Base-by-base conservation (phyloP, 2,888 invertebrate species). In the Spialia ferax region DNA sequence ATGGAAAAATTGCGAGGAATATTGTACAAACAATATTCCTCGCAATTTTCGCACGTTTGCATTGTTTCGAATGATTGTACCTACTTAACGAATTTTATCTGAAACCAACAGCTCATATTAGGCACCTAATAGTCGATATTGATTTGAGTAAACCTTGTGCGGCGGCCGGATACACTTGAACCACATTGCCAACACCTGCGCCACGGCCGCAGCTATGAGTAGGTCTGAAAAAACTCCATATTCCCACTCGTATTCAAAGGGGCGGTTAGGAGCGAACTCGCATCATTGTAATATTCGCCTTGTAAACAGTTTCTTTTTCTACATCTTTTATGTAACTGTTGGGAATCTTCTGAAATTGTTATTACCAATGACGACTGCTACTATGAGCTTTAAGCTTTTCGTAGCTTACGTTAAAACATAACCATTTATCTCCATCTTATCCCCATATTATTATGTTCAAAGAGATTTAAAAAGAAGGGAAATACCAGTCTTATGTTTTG, bases 131-230 rank as follows among this genome's bases (percentile, higher is more conserved):
- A 42, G 56, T 48, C 29, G 23, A 18, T 56, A 63, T 63, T 63
- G 56, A 63, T 63, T 63, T 45, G 55, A 45, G 11, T 18, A 15
- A 57, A 38, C 38, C 55, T 42, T 63, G 29, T 45, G 32, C 56
- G 73, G 80, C 79, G 76, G 72, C 73, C 61, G 67, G 79, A 81
- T 85, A 82, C 83, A 83, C 87, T 86, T 80, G 85, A 84, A 83
- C 80, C 83, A 83, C 90, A 90, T 93, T 87, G 86, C 82, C 74
- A 80, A 75, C 92, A 93, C 91, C 92, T 91, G 92, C 82, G 89
- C 81, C 75, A 77, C 78, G 79, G 82, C 83, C 87, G 76, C 83
- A 83, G 80, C 80, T 79, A 82, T 84, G n/a, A 84, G 82, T 74
- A n/a, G n/a, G n/a, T n/a, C n/a, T 73, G 73, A 74, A 75, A 80